phyloP scores from a whole-genome alignment of 1,140 invertebrate species.

The Bilobella aurantiaca region DNA sequence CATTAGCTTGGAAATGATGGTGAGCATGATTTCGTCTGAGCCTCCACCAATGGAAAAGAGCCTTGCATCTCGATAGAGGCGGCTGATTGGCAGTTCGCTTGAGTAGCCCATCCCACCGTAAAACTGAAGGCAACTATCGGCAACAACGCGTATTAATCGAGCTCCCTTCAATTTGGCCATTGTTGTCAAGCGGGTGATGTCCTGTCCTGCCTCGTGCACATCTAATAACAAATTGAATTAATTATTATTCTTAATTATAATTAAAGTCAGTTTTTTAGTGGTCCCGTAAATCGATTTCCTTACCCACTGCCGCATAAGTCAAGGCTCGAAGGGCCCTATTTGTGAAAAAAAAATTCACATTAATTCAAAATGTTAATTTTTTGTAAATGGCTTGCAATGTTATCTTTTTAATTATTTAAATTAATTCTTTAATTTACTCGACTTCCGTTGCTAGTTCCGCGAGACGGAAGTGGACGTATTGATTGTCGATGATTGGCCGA shows the following conservation, averaged over 20 bases:
- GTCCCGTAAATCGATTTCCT: too few species aligned
- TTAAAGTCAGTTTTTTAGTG: too few species aligned
- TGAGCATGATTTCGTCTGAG: slow-evolving; percentile 54
- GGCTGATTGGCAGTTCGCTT: slow-evolving; percentile 43
- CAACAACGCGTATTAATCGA: slow-evolving; percentile 43
- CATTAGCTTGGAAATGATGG: slow-evolving; percentile 51
- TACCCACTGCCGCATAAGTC: too few species aligned
- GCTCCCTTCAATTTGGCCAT: slow-evolving; percentile 50
- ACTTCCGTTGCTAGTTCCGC: slow-evolving; percentile 50
- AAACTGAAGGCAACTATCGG: slow-evolving; percentile 50
- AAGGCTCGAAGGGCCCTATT: too few species aligned
- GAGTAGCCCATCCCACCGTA: slow-evolving; percentile 55
- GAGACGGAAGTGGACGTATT: slow-evolving; percentile 46
- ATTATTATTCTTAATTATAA: too few species aligned
- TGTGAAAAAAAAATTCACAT: too few species aligned
- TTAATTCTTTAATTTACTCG: too few species aligned
- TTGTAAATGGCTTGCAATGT: too few species aligned
- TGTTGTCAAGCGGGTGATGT: slow-evolving; percentile 49
- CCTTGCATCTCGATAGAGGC: slow-evolving; percentile 47
- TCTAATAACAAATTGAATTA: slow-evolving; percentile 39
- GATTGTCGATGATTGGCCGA: slow-evolving; percentile 45
- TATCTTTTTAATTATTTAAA: too few species aligned
- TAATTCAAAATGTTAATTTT: too few species aligned
- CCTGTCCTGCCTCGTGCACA: slow-evolving; percentile 43
- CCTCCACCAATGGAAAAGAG: slow-evolving; percentile 50